Evolutionary conservation across 92 coral and sea anemone species (phyloP).

Genomic region (Porites lobata): DNA sequence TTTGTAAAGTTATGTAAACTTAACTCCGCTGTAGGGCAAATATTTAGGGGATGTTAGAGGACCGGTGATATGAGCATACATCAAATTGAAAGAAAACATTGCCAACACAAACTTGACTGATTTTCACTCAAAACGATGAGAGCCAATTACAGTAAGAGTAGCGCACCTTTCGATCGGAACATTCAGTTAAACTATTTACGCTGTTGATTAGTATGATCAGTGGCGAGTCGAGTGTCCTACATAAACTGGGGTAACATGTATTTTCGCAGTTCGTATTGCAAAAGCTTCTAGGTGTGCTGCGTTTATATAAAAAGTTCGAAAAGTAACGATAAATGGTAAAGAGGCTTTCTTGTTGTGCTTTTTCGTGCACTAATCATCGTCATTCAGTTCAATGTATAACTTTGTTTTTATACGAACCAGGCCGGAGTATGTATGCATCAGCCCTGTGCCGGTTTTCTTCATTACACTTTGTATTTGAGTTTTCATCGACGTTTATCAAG

Average conservation of each 20-base stretch:
- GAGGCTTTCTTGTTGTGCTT: background rate
- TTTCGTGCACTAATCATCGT: background rate
- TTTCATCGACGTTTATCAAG: background rate
- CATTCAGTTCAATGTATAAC: background rate
- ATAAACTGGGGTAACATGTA: background rate
- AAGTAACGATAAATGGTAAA: background rate
- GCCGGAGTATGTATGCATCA: background rate
- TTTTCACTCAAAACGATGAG: background rate
- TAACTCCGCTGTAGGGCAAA: background rate
- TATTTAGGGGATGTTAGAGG: background rate
- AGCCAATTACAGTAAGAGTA: background rate
- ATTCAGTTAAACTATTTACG: background rate
- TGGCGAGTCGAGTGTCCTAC: background rate
- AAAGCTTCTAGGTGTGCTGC: background rate
- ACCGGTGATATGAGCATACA: background rate
- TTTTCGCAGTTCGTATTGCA: background rate
- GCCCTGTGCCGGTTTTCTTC: background rate
- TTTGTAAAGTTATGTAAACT: background rate
- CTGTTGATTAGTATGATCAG: background rate
- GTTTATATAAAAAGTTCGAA: background rate
- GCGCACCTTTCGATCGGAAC: background rate
- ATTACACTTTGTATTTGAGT: background rate
- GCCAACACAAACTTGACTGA: too few species aligned
- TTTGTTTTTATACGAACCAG: background rate
- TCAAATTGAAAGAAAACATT: background rate